A percentile compares a stretch with the other conserved stretches of the same genome.
phyloP scores from a whole-genome alignment of 2,113 vertebrate genomes.

The Columba livia region DNA sequence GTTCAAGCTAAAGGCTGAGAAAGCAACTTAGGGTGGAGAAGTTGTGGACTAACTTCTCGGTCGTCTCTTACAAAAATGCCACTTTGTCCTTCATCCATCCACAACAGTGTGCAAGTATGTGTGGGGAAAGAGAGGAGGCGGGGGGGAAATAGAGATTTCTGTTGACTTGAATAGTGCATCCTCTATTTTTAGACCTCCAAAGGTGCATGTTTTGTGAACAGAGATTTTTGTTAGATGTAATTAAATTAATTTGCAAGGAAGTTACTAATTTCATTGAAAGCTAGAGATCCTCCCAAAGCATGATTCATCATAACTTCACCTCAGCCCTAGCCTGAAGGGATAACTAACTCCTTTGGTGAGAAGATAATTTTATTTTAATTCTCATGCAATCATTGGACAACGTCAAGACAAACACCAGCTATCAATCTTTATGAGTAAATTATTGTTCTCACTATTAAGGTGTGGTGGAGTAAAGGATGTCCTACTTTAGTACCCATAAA shows the following conservation, averaged over 20 bases:
- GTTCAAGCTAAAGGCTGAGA: background rate
- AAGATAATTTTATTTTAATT: conserved; percentile 84
- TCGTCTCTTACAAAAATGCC: background rate
- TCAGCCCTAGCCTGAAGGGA: conserved; percentile 66
- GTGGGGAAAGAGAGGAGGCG: background rate
- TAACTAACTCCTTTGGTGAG: conserved; percentile 73
- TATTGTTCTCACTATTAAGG: conserved; percentile 70
- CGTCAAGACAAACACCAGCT: conserved; percentile 70
- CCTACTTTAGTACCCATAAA: conserved; percentile 73
- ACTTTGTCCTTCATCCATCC: background rate
- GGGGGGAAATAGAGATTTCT: background rate
- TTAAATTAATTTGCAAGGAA: conserved; percentile 74
- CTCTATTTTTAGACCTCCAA: conserved; percentile 65
- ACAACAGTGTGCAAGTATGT: background rate
- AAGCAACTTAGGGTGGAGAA: background rate
- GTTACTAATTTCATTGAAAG: conserved; percentile 75
- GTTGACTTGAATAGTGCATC: background rate
- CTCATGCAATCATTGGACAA: conserved; percentile 76
- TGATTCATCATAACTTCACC: conserved; percentile 66
- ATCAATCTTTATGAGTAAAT: conserved; percentile 78
- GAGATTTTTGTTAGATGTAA: conserved; percentile 63
- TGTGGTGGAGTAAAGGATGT: conserved; percentile 71
- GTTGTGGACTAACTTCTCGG: background rate
- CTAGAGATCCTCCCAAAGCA: conserved; percentile 51
- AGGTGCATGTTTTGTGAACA: conserved; percentile 46